Percentiles rank a stretch among this genome's conserved stretches.
Conservation (phyloP, 1,140 invertebrate species). For the Mercenaria mercenaria region DNA sequence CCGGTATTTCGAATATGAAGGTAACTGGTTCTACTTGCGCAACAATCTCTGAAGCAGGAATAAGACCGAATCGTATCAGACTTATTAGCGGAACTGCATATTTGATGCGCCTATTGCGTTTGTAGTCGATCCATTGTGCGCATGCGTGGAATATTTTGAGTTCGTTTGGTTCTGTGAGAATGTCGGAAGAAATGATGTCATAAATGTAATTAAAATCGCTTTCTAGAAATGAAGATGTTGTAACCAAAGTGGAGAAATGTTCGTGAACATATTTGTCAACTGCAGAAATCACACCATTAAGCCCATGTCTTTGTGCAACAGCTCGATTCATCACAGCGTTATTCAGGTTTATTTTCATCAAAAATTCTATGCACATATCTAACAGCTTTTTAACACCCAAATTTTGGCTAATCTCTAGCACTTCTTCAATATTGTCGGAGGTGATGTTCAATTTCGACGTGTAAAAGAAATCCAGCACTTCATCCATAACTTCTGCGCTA, state of each 20-base stretch:
- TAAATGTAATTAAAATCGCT: constrained; percentile 29
- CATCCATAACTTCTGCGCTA: neutral
- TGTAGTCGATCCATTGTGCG: constrained; percentile 40
- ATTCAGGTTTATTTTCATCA: constrained; percentile 1
- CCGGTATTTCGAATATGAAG: constrained; percentile 36
- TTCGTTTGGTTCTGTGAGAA: constrained; percentile 20
- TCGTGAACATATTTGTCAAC: constrained; percentile 33
- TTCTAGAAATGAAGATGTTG: constrained; percentile 1
- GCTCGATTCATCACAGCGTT: constrained; percentile 3
- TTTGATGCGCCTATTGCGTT: neutral
- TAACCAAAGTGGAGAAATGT: neutral
- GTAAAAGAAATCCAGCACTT: constrained; percentile 51
- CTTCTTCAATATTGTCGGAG: constrained; percentile 24
- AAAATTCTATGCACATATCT: constrained; percentile 21
- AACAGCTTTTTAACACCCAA: constrained; percentile 6
- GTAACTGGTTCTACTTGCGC: constrained; percentile 30
- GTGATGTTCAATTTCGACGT: constrained; percentile 37
- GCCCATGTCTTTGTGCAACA: constrained; percentile 5
- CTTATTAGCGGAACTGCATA: constrained; percentile 40
- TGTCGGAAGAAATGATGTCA: constrained; percentile 47
- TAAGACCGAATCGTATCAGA: constrained; percentile 20
- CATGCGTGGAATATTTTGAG: constrained; percentile 56
- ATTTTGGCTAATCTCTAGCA: constrained; percentile 31
- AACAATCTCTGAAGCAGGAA: constrained; percentile 41
- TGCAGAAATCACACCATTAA: neutral